Evolutionary conservation across 2,797 vertebrate species (phyloP), one percentile per base, ranked within the genome.

Genomic region (Clangula hyemalis): DNA sequence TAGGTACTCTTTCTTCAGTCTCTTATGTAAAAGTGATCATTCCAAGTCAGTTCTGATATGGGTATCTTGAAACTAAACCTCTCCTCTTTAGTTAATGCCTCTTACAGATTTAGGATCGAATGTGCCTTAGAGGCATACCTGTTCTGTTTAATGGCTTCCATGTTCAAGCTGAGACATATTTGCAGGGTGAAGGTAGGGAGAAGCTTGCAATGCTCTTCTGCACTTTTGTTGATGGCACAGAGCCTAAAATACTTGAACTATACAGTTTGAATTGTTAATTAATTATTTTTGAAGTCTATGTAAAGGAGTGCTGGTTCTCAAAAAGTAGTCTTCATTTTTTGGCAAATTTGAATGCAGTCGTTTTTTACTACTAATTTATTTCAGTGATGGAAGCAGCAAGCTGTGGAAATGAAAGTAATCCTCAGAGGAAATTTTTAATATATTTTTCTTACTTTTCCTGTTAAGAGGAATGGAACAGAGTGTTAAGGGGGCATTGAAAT

Each of bases 391-490:
- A 94, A 86, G 74, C 60, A 91, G 94, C 57, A 87, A 87, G 65
- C 74, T 94, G 34, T n/a, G 65, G 77, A 93, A 95, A 93, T 85
- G 45, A 87, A 94, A 96, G 79, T 77, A 68, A 68, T 65, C 68
- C 83, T 94, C 68, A 69, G 58, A 85, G 77, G 61, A 51, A 47
- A 65, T 89, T 82, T 61, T 11, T 53, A 79, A 94, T 87, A 82
- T 57, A 53, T 84, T 87, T 94, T 87, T 93, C 53, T 74, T 90
- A 38, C 60, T 74, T 86, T 94, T 14, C 7, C 12, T 56, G 30
- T 56, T 94, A 64, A 74, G 88, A 85, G 49, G 57, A 91, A 69
- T 43, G 58, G 57, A 95, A 82, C 38, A 73, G 73, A 39, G 47
- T 90, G 45, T 69, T 58, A 95, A 90, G 27, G 45, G 36, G 45